Percentiles rank a stretch among this genome's conserved stretches.
Conservation (phyloP, 2,797 vertebrate genomes). For the Channallabes apus region DNA sequence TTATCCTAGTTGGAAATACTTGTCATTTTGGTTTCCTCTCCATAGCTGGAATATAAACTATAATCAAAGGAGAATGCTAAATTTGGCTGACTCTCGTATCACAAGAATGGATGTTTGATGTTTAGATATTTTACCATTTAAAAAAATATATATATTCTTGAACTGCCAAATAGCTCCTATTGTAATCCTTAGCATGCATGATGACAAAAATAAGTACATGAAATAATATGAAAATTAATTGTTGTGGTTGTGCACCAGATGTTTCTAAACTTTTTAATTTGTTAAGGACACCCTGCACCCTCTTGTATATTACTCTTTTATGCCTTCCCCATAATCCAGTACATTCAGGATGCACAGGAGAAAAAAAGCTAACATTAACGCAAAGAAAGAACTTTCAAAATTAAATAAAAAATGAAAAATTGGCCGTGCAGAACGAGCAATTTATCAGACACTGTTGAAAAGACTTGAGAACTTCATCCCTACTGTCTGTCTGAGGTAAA, state of each 20-base stretch:
- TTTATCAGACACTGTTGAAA: conserved; percentile 94
- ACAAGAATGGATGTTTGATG: conserved; percentile 99
- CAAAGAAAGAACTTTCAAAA: conserved; percentile 63
- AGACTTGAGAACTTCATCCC: conserved; percentile 94
- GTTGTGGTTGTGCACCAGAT: conserved; percentile 99
- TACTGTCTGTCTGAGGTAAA: conserved; percentile 71
- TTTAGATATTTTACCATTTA: conserved; percentile 96
- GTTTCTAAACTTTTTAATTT: conserved; percentile 89
- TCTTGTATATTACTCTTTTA: conserved; percentile 72
- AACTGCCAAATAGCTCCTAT: conserved; percentile 93
- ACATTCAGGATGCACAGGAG: conserved; percentile 90
- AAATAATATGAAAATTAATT: conserved; percentile 87
- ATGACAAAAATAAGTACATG: conserved; percentile 79
- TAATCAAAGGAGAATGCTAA: conserved; percentile 86
- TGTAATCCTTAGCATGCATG: conserved; percentile 99
- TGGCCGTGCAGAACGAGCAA: conserved; percentile 89
- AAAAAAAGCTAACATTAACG: conserved; percentile 52
- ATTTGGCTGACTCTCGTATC: conserved; percentile 97
- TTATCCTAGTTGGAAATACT: conserved; percentile 76
- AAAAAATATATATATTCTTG: conserved; percentile 84
- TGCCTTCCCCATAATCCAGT: conserved; percentile 94
- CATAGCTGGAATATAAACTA: conserved; percentile 80
- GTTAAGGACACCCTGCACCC: conserved; percentile 71
- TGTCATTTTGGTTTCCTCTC: conserved; percentile 75
- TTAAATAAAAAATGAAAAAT: conserved; percentile 65